These are phyloP conservation scores for Macroteleia sp. DNA, from an alignment of 2,888 invertebrate species.

Conservation along the genomic window DNA sequence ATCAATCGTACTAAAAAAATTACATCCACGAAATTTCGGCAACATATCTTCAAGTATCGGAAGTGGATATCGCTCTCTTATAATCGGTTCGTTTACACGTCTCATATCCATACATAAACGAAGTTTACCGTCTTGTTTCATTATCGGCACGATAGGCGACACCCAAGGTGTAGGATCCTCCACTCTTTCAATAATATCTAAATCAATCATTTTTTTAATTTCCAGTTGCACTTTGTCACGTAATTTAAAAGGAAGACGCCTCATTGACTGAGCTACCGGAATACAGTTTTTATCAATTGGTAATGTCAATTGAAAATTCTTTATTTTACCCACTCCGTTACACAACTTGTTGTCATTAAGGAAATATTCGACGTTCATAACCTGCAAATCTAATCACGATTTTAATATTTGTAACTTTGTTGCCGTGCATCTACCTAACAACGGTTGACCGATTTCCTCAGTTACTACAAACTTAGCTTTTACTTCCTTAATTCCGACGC, in stretches of 20 bases:
- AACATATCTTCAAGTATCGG: conserved; percentile 22
- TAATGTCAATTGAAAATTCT: conserved; percentile 68
- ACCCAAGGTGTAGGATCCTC: conserved; percentile 69
- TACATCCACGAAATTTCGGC: neutral
- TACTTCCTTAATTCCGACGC: conserved; percentile 33
- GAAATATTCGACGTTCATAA: neutral
- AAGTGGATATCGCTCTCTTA: conserved; percentile 52
- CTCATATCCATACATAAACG: conserved; percentile 66
- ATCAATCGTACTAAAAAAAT: conserved; percentile 1
- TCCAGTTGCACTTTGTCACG: conserved; percentile 49
- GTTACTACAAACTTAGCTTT: conserved; percentile 58
- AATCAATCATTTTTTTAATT: conserved; percentile 64
- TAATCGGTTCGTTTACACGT: conserved; percentile 61
- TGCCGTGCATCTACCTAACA: conserved; percentile 67
- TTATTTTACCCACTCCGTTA: conserved; percentile 67
- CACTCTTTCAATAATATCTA: conserved; percentile 70
- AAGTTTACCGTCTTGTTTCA: conserved; percentile 65
- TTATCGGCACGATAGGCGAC: conserved; percentile 70
- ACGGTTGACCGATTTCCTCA: conserved; percentile 12
- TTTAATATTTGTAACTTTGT: conserved; percentile 59
- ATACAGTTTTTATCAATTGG: conserved; percentile 65
- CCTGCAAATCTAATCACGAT: conserved; percentile 52
- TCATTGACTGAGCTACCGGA: conserved; percentile 53
- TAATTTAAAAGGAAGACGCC: conserved; percentile 5
- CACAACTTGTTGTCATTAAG: neutral